These are phyloP conservation scores for Loriculus beryllinus DNA, from an alignment of 2,797 vertebrate genomes.

Conservation along the genomic window DNA sequence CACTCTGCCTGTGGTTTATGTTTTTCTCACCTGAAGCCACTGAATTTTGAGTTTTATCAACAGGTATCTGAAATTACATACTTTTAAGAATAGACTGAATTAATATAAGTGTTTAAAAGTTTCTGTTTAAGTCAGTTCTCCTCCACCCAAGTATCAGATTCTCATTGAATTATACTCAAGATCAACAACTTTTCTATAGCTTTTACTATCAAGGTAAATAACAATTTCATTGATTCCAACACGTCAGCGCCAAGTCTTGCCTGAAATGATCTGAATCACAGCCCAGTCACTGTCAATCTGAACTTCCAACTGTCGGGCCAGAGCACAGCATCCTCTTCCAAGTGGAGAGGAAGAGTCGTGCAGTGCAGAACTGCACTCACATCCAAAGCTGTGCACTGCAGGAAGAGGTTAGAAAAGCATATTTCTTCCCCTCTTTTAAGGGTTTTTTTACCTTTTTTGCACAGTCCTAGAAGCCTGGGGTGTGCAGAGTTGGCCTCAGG, in stretches of 20 bases:
- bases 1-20: background rate
- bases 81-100: background rate
- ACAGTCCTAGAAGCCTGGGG: fast-evolving
- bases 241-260: background rate
- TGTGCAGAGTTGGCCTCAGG: background rate
- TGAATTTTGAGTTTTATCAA: background rate
- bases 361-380: background rate
- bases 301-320: background rate
- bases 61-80: background rate
- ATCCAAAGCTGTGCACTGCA: background rate
- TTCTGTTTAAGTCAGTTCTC: background rate
- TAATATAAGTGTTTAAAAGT: background rate
- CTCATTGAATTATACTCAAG: background rate
- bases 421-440: fast-evolving
- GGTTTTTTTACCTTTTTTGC: background rate
- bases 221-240: background rate
- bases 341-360: background rate
- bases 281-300: fast-evolving
- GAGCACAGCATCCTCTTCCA: background rate
- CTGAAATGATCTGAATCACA: background rate
- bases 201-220: background rate
- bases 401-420: fast-evolving
- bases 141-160: background rate
- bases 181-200: background rate
- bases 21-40: conserved; percentile 14